These are phyloP conservation scores for Tuberolachnus salignus DNA, from an alignment of 2,888 invertebrate species.

Conservation along the genomic window DNA sequence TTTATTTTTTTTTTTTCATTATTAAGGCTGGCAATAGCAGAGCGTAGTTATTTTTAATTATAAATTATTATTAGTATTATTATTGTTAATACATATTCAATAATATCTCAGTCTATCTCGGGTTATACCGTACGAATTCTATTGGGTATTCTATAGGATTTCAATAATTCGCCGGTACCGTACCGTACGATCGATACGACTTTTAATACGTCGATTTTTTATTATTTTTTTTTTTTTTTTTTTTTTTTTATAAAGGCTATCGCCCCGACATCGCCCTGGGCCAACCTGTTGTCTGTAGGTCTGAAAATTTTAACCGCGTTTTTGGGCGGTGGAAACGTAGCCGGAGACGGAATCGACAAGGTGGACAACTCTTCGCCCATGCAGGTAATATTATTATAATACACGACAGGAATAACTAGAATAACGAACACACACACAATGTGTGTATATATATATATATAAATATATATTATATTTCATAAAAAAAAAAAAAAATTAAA, in stretches of 20 bases:
- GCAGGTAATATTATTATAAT: conserved; percentile 63
- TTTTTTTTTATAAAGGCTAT: conserved; percentile 49
- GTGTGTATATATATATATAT: conserved; percentile 31
- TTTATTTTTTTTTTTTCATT: too few species aligned
- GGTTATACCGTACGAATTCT: too few species aligned
- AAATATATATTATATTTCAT: conserved; percentile 4
- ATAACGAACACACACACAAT: neutral
- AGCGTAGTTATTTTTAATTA: too few species aligned
- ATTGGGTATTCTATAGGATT: too few species aligned
- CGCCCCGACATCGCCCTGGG: conserved; percentile 75
- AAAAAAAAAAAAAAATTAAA: neutral
- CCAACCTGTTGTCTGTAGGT: conserved; percentile 83
- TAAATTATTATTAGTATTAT: too few species aligned
- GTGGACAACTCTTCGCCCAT: conserved; percentile 76
- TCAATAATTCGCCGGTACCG: too few species aligned
- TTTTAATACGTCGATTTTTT: too few species aligned
- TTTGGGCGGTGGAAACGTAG: conserved; percentile 77
- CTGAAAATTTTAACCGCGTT: conserved; percentile 84
- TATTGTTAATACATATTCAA: too few species aligned
- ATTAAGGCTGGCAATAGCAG: too few species aligned
- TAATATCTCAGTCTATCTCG: too few species aligned
- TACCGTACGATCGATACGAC: too few species aligned
- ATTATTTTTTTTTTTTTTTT: too few species aligned
- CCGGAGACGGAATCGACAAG: conserved; percentile 90
- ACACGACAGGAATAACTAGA: neutral